Evolutionary conservation across 2,888 invertebrate species (phyloP).

Genomic region (Diarsia mendica): DNA sequence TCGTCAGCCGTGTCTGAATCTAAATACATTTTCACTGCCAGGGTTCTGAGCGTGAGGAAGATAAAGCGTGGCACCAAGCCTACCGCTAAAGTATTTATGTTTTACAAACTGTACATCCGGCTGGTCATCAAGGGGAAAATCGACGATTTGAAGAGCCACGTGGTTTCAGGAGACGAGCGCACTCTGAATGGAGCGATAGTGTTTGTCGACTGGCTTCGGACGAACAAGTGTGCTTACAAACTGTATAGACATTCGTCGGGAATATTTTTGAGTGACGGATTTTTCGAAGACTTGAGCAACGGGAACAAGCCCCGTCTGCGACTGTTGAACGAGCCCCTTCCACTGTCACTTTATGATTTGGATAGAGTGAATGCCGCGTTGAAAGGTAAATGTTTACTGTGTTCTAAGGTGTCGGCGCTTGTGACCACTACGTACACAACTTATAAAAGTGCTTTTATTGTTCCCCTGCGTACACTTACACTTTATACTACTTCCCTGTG

Average conservation of each 20-base stretch:
- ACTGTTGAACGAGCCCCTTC: constrained; percentile 87
- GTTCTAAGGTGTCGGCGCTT: constrained; percentile 80
- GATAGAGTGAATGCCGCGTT: constrained; percentile 89
- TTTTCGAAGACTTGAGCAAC: constrained; percentile 78
- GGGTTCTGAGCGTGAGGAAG: constrained; percentile 87
- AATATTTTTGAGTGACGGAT: constrained; percentile 88
- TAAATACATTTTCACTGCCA: constrained; percentile 89
- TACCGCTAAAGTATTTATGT: constrained; percentile 84
- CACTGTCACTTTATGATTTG: constrained; percentile 88
- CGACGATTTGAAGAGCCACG: constrained; percentile 83
- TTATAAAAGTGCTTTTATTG: constrained; percentile 78
- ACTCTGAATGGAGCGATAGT: constrained; percentile 87
- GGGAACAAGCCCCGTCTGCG: constrained; percentile 82
- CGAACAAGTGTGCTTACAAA: constrained; percentile 87
- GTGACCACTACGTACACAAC: constrained; percentile 71
- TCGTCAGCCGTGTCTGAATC: constrained; percentile 89
- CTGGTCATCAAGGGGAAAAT: constrained; percentile 86
- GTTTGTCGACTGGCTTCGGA: constrained; percentile 86
- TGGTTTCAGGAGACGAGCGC: constrained; percentile 83
- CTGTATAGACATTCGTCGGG: constrained; percentile 88
- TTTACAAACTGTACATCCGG: constrained; percentile 86
- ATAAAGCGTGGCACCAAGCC: constrained; percentile 84
- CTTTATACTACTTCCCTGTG: constrained; percentile 44
- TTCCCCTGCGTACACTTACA: constrained; percentile 59
- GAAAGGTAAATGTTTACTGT: constrained; percentile 88